Evolutionary conservation across 2,113 vertebrate species (phyloP), one percentile per base, ranked within the genome.

Genomic region (Pedionomus torquatus): DNA sequence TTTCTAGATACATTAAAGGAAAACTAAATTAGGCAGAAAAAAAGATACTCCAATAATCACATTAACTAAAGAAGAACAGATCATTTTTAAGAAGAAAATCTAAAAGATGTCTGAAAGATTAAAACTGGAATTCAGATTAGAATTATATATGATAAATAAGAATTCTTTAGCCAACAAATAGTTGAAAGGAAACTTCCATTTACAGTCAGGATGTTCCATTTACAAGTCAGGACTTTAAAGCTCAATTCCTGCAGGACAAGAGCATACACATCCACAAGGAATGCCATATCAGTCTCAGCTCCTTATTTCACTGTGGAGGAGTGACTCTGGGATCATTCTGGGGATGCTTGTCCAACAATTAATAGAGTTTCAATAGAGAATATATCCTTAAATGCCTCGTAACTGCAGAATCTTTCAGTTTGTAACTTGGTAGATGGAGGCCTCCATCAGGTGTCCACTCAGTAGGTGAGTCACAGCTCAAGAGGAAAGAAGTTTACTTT

Each of bases 1-100:
- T 90, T 90, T 89, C 89, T 87, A 89, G 78, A 70, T 78, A 84
- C 46, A 71, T 92, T 93, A 93, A 89, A 95, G 25, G 7, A 68
- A 79, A 89, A 52, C 16, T 72, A 75, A 89, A 89, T 64, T 63
- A 94, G 30, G 13, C 55, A 65, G 63, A 80, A 75, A 61, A 69
- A 95, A 95, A 48, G 52, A 76, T 76, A 87, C 13, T 89, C 25
- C 30, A 87, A 31, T 82, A 89, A 81, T n/a, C 28, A 86, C 35
- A 87, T 79, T 75, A 78, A 82, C 41, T 93, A 71, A 88, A 92
- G 19, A 96, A 11, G 11, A 87, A 86, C 17, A 63, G 35, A 63
- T 49, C 0, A 15, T 48, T 80, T 90, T 93, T 80, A 25, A 28
- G 77, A 90, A 89, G 20, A 55, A 90, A 71, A 13, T 76, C 55